phyloP scores from a whole-genome alignment of 1,140 invertebrate genomes.

The Limonius californicus region DNA sequence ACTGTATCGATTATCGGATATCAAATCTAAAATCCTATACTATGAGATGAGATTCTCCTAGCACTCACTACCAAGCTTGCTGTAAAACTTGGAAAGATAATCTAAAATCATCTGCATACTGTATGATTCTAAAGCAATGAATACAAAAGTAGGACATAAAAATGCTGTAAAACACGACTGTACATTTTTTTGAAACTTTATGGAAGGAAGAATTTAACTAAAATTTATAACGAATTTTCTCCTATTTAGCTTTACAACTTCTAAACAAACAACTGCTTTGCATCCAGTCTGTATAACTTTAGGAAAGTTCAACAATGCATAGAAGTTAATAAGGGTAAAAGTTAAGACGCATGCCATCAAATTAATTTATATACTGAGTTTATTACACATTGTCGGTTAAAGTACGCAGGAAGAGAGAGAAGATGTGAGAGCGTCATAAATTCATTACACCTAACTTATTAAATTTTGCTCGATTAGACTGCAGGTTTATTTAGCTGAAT shows the following conservation, averaged over 20 bases:
- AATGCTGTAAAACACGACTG: too few species aligned
- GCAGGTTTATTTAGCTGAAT: neutral
- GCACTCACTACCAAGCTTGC: too few species aligned
- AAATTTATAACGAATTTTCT: neutral
- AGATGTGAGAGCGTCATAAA: neutral
- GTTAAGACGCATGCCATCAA: conserved; percentile 9
- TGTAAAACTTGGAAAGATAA: too few species aligned
- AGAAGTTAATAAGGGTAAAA: conserved; percentile 15
- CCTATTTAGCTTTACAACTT: neutral
- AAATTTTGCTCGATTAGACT: conserved; percentile 12
- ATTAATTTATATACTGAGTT: conserved; percentile 13
- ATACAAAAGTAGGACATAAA: too few species aligned
- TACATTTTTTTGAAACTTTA: too few species aligned
- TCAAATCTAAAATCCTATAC: too few species aligned
- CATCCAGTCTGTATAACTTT: conserved; percentile 1
- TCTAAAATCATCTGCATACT: too few species aligned
- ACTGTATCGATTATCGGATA: too few species aligned
- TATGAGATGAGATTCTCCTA: too few species aligned
- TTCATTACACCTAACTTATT: conserved; percentile 5
- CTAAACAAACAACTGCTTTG: conserved; percentile 3
- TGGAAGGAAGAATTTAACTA: too few species aligned
- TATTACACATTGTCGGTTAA: conserved; percentile 5
- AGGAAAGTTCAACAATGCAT: conserved; percentile 9
- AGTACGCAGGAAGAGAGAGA: neutral
- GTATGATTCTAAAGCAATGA: too few species aligned